Conservation (phyloP, 2,113 vertebrate genomes). For the Gasterosteus nipponicus region DNA sequence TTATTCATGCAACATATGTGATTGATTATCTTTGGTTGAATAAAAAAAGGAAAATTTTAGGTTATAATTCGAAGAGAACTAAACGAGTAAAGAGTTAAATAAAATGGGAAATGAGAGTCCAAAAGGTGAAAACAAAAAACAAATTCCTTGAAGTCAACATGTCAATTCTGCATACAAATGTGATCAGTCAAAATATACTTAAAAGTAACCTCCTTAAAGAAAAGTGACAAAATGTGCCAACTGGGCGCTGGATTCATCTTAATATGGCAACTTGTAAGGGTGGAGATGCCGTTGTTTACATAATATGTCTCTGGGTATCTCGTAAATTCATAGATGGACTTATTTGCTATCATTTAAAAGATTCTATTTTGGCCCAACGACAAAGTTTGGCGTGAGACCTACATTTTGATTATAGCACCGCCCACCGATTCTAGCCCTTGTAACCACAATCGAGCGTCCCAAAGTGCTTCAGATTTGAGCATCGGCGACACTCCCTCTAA, state of each 20-base stretch:
- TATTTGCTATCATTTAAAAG: not conserved
- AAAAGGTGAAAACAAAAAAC: not conserved
- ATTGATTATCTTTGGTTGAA: not conserved
- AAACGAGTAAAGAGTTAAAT: not conserved
- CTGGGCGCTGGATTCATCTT: not conserved
- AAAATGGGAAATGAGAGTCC: not conserved
- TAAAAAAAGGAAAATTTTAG: not conserved
- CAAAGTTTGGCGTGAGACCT: not conserved
- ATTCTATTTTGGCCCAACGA: not conserved
- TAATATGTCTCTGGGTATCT: not conserved
- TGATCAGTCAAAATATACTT: not conserved
- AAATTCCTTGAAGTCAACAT: not conserved
- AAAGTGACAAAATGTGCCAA: no score
- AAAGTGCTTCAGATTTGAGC: not conserved
- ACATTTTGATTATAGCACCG: slow-evolving; percentile 19
- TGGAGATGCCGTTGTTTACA: not conserved
- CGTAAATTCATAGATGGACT: not conserved
- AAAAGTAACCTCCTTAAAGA: not conserved
- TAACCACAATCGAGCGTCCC: not conserved
- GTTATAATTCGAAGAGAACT: not conserved
- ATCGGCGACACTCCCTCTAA: slow-evolving; percentile 62
- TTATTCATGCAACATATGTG: not conserved
- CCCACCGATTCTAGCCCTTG: not conserved
- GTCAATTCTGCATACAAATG: not conserved
- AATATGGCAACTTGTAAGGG: not conserved